These are phyloP conservation scores for Latrodectus elegans DNA, from an alignment of 2,888 invertebrate species.

Conservation along the genomic window DNA sequence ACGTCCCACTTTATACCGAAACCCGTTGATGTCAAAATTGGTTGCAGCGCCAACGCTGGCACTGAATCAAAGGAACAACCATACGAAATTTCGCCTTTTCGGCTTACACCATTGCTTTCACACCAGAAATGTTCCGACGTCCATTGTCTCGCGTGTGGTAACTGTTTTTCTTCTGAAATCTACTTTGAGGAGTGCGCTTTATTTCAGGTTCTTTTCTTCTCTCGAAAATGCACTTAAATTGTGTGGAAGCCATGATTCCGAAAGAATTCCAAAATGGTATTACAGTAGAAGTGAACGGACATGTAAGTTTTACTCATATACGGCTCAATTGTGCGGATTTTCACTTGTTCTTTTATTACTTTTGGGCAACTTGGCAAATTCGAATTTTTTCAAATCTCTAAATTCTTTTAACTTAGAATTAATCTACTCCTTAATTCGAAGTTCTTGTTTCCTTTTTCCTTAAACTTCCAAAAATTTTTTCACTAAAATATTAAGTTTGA, in stretches of 20 bases:
- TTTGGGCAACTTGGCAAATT: too few species aligned
- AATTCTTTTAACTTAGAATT: too few species aligned
- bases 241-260: neutral
- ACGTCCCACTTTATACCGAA: constrained; percentile 35
- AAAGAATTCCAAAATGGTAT: neutral
- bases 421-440: too few species aligned
- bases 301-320: neutral
- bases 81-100: neutral
- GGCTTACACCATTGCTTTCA: neutral
- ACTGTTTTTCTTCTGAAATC: neutral
- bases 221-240: too few species aligned
- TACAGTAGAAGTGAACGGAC: neutral
- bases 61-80: constrained; percentile 8
- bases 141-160: constrained; percentile 12
- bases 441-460: too few species aligned
- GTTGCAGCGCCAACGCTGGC: constrained; percentile 31
- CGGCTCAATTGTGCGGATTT: too few species aligned
- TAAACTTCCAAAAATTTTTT: too few species aligned
- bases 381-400: too few species aligned
- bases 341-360: too few species aligned
- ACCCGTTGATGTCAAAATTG: constrained; percentile 19
- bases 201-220: too few species aligned
- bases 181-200: neutral
- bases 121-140: neutral
- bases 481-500: too few species aligned